Percentiles rank a stretch among this genome's conserved stretches.
phyloP scores from a whole-genome alignment of 2,797 vertebrate species.

The Enteromius afrohamiltoni region DNA sequence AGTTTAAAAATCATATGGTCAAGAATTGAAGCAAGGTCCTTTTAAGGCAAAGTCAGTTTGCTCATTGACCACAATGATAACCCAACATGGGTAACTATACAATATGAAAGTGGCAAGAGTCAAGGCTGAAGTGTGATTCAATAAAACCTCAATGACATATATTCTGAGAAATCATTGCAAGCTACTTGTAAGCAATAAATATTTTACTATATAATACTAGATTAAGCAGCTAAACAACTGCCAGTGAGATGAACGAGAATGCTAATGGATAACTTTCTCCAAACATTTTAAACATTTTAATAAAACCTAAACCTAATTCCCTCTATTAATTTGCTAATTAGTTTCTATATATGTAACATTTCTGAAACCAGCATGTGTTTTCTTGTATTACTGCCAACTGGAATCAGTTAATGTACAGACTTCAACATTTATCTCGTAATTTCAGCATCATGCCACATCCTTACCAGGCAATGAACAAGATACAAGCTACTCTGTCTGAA shows the following conservation, averaged over 20 bases:
- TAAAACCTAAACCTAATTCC: too few relatives aligned
- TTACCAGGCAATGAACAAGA: background rate
- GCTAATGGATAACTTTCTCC: background rate
- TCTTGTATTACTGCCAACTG: conserved; percentile 7
- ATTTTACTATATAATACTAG: background rate
- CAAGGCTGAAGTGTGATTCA: background rate
- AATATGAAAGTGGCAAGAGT: background rate
- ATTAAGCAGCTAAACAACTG: background rate
- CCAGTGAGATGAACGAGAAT: background rate
- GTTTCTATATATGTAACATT: background rate
- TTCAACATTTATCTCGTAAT: background rate
- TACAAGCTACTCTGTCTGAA: background rate
- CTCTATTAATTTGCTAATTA: background rate
- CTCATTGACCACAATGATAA: background rate
- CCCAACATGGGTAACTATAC: too few relatives aligned
- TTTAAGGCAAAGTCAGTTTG: background rate
- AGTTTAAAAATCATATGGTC: background rate
- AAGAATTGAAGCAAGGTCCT: background rate
- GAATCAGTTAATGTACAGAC: background rate
- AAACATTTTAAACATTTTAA: background rate
- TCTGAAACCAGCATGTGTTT: background rate
- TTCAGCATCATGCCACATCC: background rate
- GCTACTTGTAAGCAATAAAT: background rate
- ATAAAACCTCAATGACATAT: background rate
- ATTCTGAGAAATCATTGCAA: background rate